Evolutionary conservation across 2,113 vertebrate genomes (phyloP).

Genomic region (Istiophorus platypterus): DNA sequence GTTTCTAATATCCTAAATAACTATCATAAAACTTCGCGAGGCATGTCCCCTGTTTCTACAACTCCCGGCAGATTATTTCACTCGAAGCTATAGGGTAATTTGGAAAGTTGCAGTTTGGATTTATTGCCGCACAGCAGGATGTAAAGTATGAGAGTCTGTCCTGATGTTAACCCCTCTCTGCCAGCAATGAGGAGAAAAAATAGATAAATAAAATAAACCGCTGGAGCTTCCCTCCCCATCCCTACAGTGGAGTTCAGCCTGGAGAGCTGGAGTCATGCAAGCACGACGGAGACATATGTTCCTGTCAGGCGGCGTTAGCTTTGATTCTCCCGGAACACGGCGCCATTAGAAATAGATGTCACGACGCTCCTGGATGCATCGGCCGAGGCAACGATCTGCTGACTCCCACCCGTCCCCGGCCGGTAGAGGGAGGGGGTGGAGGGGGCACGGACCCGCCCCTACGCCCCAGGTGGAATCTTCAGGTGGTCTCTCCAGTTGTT

Average conservation of each 20-base stretch:
- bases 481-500: no score
- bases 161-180: background rate
- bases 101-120: constrained; percentile 5
- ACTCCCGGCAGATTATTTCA: background rate
- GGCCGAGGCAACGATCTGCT: constrained; percentile 75
- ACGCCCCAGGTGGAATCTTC: no score
- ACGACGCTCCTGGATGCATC: constrained; percentile 78
- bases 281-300: constrained; percentile 75
- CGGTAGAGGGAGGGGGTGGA: no score
- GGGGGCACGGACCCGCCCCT: no score
- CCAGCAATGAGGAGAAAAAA: background rate
- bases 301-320: constrained; percentile 72
- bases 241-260: constrained; percentile 29
- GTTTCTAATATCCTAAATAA: background rate
- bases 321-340: constrained; percentile 66
- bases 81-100: constrained; percentile 1
- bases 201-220: no score
- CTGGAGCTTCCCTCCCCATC: constrained; percentile 32
- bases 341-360: constrained; percentile 80
- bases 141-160: background rate
- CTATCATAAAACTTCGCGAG: background rate
- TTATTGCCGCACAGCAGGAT: background rate
- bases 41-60: background rate
- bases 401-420: constrained; percentile 78
- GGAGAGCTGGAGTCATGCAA: constrained; percentile 48